Base-by-base conservation (phyloP, 2,888 invertebrate genomes). In the Metopia argyrocephala region DNA sequence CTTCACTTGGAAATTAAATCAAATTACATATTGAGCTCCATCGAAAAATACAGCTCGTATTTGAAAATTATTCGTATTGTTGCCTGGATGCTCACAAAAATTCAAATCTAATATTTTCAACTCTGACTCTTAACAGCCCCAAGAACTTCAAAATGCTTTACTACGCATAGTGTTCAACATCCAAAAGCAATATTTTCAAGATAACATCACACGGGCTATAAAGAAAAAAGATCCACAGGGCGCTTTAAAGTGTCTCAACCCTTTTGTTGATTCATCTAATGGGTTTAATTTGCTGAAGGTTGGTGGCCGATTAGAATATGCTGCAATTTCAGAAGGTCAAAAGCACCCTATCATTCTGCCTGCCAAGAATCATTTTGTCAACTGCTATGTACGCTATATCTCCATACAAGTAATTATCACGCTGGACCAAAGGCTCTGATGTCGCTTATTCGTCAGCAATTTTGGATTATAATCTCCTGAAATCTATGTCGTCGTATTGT, bases 401-500 rank as follows among this genome's bases (percentile, higher is more conserved):
- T 84, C 6, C 79, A 81, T 61, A 12, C 64, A 2, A 64, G 27
- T 21, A 83, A 80, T 9, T 81, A 75, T 57, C 78, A 84, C 27
- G 82, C 78, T 45, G 82, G 78, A 20, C 38, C 79, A 7, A 83
- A 78, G 20, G 50, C 79, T 9, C 21, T 82, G 18, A 62, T 80
- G n/a, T 62, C 79, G 3, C 31, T 79, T 5, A 59, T 76, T 15
- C 64, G 69, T n/a, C 45, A 65, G 5, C 21, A 48, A 23, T 82
- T 80, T 61, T 81, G 81, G 79, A 75, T 80, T 20, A 74, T 78
- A 15, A 76, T 59, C 45, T 52, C 59, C 23, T 31, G 75, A 62
- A 73, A 71, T 27, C 21, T 79, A 6, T 62, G 74, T 56, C 68
- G 80, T 27, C 50, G 28, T 9, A 52, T 76, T 23, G 76, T 69